These are phyloP conservation scores for Netelia inedita DNA, from an alignment of 2,888 invertebrate species.

Conservation along the genomic window DNA sequence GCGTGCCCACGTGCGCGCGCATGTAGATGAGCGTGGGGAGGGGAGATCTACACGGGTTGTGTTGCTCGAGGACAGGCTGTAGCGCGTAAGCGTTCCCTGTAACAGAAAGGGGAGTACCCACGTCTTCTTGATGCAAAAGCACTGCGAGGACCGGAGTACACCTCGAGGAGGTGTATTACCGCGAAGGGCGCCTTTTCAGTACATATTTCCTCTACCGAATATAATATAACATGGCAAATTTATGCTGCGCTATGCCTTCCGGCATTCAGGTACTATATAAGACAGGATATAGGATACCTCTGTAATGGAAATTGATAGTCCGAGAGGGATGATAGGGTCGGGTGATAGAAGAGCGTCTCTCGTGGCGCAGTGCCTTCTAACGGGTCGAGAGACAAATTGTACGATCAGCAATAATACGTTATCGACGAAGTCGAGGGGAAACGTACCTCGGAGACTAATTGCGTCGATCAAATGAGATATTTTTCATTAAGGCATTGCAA, in stretches of 20 bases:
- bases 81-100: neutral
- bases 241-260: conserved; percentile 43
- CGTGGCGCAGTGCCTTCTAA: too few species aligned
- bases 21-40: too few species aligned
- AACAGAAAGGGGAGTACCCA: neutral
- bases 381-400: neutral
- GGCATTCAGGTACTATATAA: conserved; percentile 28
- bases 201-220: conserved; percentile 7
- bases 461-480: neutral
- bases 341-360: neutral
- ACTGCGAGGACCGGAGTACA: neutral
- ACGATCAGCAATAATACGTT: neutral
- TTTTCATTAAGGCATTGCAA: neutral
- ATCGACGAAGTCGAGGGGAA: neutral
- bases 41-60: too few species aligned
- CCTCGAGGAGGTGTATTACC: conserved; percentile 27
- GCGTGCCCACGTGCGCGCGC: too few species aligned
- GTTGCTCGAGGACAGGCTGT: too few species aligned
- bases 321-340: neutral
- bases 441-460: neutral
- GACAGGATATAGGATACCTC: conserved; percentile 21
- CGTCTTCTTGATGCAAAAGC: neutral
- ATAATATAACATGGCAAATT: conserved; percentile 38
- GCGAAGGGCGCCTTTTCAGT: neutral
- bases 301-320: conserved; percentile 46